phyloP scores from a whole-genome alignment of 2,113 vertebrate species.

The Catharus fuscescens region DNA sequence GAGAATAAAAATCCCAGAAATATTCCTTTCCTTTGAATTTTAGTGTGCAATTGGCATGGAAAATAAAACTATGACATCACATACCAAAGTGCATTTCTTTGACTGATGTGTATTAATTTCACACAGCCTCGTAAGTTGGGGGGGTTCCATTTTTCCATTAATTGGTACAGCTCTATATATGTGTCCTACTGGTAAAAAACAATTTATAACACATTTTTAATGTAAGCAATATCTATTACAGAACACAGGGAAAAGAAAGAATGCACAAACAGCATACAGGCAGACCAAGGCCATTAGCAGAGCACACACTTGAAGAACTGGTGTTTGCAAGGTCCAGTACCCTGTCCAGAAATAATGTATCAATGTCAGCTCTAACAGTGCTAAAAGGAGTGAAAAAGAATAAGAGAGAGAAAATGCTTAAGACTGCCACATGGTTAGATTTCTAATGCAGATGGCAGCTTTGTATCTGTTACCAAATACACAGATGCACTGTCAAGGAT shows the following conservation, averaged over 20 bases:
- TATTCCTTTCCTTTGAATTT: background rate
- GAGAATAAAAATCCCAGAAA: background rate
- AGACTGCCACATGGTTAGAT: background rate
- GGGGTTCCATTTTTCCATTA: background rate
- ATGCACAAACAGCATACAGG: background rate
- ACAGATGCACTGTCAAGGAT: background rate
- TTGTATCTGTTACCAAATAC: background rate
- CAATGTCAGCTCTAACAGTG: background rate
- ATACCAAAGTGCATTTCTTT: background rate
- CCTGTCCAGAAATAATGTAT: background rate
- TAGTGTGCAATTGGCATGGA: background rate
- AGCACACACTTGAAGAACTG: background rate
- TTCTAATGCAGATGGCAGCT: background rate
- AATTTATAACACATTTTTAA: background rate
- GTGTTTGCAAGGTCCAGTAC: background rate
- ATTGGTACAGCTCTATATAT: background rate
- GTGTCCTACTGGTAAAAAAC: background rate
- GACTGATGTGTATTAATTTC: background rate
- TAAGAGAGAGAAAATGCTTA: background rate
- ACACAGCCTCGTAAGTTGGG: background rate
- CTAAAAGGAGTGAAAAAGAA: background rate
- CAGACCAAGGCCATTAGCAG: background rate
- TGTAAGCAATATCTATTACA: background rate
- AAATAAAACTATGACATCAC: background rate
- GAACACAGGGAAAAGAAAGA: background rate